A percentile compares a stretch with the other conserved stretches of the same genome.
Conservation (phyloP, 2,888 invertebrate genomes). For the Iselma pallidipennis region DNA sequence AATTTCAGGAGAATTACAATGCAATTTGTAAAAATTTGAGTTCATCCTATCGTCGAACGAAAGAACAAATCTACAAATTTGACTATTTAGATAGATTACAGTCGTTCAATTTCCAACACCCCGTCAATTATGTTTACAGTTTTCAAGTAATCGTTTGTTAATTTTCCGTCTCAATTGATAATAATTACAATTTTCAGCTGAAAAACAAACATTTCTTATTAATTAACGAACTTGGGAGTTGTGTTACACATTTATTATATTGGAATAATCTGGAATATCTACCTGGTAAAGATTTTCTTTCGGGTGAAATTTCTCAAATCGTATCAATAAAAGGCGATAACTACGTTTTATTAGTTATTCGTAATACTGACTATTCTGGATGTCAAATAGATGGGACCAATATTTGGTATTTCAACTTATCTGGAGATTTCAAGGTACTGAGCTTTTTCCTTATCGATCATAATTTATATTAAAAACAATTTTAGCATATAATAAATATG, state of each 20-base stretch:
- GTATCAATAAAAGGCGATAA: conserved; percentile 47
- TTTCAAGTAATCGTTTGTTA: conserved; percentile 41
- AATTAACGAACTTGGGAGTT: conserved; percentile 52
- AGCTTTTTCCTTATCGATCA: conserved; percentile 11
- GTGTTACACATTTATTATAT: conserved; percentile 54
- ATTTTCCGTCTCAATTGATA: conserved; percentile 5
- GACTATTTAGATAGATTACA: conserved; percentile 58
- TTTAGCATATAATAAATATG: conserved; percentile 40
- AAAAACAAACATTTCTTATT: conserved; percentile 50
- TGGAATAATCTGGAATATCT: conserved; percentile 47
- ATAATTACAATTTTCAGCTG: conserved; percentile 30
- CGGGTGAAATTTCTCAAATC: conserved; percentile 58
- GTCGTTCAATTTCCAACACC: conserved; percentile 40
- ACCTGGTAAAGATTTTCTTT: conserved; percentile 50
- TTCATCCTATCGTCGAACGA: conserved; percentile 39
- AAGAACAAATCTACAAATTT: conserved; percentile 56
- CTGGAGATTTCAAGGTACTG: conserved; percentile 45
- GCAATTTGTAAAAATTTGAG: conserved; percentile 49
- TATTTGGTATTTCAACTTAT: conserved; percentile 53
- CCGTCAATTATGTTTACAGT: conserved; percentile 45
- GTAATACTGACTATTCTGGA: conserved; percentile 4
- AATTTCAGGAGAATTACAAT: conserved; percentile 45
- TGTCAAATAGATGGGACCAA: conserved; percentile 51
- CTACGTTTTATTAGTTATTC: conserved; percentile 49
- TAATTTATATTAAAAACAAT: conserved; percentile 2